Evolutionary conservation across 2,888 invertebrate species (phyloP), one percentile per base, ranked within the genome.

Genomic region (Lacanobia wlatinum): DNA sequence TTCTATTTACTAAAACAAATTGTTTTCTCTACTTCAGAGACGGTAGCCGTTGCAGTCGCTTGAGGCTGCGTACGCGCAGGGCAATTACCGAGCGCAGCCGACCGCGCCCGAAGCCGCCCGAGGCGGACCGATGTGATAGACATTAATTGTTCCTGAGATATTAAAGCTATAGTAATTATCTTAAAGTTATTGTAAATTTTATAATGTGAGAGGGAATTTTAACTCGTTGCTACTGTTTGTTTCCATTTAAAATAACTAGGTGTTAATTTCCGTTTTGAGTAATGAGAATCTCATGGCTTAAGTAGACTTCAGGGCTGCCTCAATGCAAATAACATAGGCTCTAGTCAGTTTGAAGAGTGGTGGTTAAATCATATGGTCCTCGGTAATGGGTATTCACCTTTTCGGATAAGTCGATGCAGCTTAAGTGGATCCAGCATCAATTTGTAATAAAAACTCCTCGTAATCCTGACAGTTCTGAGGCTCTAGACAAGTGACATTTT

Each of bases 101-200:
- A 89, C 83, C 82, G 87, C 84, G 84, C 84, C 90, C 89, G 89
- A 91, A 82, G 73, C 70, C 71, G 88, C 92, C 90, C 86, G 87
- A 87, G 88, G 90, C 87, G 58, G 63, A 63, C 60, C 78, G 58
- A 78, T 63, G 82, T 93, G 94, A 94, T 91, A 87, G 94, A 94
- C 93, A 86, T 91, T 94, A 94, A 94, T 94, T 92, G 92, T 93
- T 89, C 87, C 82, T 75, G 88, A 91, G 87, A 86, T 88, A 91
- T 90, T 89, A 91, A 88, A 86, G 85, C 83, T 80, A 67, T 79
- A 83, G 87, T 91, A 90, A 92, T 92, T 91, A 90, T 88, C 80
- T 85, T 86, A 81, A 87, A 81, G 80, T 86, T 88, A 85, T 90
- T 88, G 84, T 83, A 73, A 70, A 87, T 81, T 82, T 87, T 83